phyloP scores from a whole-genome alignment of 2,797 vertebrate genomes.

The Denticeps clupeoides region DNA sequence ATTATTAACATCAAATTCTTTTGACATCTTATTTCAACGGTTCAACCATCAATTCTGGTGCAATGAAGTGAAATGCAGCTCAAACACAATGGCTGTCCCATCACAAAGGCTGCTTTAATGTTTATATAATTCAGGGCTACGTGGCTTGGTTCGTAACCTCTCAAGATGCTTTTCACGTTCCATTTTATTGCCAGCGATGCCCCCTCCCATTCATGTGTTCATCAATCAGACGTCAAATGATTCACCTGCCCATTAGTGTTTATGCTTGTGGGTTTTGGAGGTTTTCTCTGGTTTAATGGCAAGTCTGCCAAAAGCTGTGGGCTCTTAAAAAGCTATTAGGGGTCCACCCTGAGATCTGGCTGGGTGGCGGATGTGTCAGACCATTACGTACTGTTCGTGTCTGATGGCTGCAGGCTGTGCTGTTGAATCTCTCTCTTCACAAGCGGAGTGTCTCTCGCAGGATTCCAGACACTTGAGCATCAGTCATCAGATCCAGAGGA shows the following conservation, averaged over 20 bases:
- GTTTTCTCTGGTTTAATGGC: conserved; percentile 29
- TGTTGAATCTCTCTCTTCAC: too few relatives aligned
- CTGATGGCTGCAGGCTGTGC: not conserved
- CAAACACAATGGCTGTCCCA: too few relatives aligned
- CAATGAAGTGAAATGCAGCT: too few relatives aligned
- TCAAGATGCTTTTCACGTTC: conserved; percentile 15
- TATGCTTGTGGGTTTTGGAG: conserved; percentile 15
- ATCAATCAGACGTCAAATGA: conserved; percentile 42
- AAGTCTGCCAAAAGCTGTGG: conserved; percentile 7
- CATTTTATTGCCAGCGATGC: conserved; percentile 38
- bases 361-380: conserved; percentile 22
- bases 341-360: conserved; percentile 21
- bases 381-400: conserved; percentile 6
- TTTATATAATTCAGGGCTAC: too few relatives aligned
- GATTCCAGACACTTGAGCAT: too few relatives aligned
- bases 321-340: conserved; percentile 37
- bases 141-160: too few relatives aligned
- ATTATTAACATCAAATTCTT: too few relatives aligned
- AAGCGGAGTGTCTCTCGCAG: too few relatives aligned
- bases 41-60: too few relatives aligned
- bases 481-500: too few relatives aligned
- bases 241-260: conserved; percentile 30
- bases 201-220: conserved; percentile 30
- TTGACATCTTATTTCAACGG: too few relatives aligned
- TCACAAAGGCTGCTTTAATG: too few relatives aligned